These are phyloP conservation scores for Phalacrocorax pelagicus DNA, from an alignment of 2,113 vertebrate genomes.

Conservation along the genomic window DNA sequence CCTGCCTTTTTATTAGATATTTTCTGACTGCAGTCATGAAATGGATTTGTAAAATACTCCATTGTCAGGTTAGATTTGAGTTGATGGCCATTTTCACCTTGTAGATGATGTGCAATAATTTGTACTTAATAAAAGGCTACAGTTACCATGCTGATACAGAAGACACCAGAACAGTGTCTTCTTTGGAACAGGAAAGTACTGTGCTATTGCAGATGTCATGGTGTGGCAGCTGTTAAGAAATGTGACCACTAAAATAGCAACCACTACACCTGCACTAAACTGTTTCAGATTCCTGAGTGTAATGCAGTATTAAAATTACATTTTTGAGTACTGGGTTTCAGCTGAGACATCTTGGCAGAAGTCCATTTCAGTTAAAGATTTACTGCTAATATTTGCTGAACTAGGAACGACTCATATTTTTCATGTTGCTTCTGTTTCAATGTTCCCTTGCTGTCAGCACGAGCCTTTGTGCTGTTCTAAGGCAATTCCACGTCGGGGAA, in stretches of 20 bases:
- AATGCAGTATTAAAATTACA: slow-evolving; percentile 16
- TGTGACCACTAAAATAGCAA: not conserved
- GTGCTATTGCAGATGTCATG: not conserved
- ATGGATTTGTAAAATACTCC: not conserved
- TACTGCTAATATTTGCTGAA: slow-evolving; percentile 33
- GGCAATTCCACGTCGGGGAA: not conserved
- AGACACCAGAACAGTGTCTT: not conserved
- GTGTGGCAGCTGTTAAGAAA: not conserved
- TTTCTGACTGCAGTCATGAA: not conserved
- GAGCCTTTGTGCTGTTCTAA: slow-evolving; percentile 11
- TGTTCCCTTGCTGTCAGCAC: not conserved
- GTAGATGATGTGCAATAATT: not conserved
- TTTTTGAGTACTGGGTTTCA: not conserved
- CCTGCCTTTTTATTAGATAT: not conserved
- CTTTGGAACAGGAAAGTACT: not conserved
- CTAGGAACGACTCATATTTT: not conserved
- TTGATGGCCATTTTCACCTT: not conserved
- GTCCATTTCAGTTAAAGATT: slow-evolving; percentile 15
- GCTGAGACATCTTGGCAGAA: not conserved
- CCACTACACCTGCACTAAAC: not conserved
- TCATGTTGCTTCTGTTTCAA: slow-evolving; percentile 8
- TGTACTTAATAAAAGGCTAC: not conserved
- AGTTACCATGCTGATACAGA: not conserved
- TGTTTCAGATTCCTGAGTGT: not conserved
- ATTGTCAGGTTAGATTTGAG: not conserved